These are phyloP conservation scores for Drosophila histrio DNA, from an alignment of 2,888 invertebrate genomes.

Conservation along the genomic window DNA sequence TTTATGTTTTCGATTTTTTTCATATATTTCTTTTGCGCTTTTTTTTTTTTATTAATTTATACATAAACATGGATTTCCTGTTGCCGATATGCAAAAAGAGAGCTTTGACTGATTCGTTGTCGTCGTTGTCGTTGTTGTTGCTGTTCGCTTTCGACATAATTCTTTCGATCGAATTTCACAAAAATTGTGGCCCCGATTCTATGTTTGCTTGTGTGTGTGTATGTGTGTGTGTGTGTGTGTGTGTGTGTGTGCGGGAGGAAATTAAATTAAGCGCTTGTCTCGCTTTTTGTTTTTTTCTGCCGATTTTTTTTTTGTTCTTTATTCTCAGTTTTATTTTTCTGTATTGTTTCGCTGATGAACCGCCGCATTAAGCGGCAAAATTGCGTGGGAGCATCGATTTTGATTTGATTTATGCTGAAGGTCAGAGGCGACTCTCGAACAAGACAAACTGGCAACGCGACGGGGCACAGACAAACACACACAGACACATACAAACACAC, in stretches of 20 bases:
- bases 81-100: constrained; percentile 75
- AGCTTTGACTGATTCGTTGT: constrained; percentile 66
- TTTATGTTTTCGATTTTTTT: background rate
- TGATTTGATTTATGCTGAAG: constrained; percentile 66
- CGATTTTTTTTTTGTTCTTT: background rate
- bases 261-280: constrained; percentile 71
- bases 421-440: constrained; percentile 43
- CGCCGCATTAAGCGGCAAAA: constrained; percentile 42
- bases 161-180: constrained; percentile 78
- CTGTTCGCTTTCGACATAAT: constrained; percentile 56
- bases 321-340: constrained; percentile 27
- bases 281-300: constrained; percentile 28
- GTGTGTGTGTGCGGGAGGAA: too few species aligned
- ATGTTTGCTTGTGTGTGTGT: background rate
- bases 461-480: constrained; percentile 4
- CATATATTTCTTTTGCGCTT: constrained; percentile 16
- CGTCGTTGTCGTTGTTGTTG: constrained; percentile 30
- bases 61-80: constrained; percentile 78
- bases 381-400: constrained; percentile 66
- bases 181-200: constrained; percentile 51
- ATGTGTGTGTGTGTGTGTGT: constrained; percentile 28
- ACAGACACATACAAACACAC: background rate
- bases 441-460: constrained; percentile 2
- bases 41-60: constrained; percentile 72
- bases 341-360: constrained; percentile 51